phyloP scores from a whole-genome alignment of 2,797 vertebrate species.

The Microtus obscurus region DNA sequence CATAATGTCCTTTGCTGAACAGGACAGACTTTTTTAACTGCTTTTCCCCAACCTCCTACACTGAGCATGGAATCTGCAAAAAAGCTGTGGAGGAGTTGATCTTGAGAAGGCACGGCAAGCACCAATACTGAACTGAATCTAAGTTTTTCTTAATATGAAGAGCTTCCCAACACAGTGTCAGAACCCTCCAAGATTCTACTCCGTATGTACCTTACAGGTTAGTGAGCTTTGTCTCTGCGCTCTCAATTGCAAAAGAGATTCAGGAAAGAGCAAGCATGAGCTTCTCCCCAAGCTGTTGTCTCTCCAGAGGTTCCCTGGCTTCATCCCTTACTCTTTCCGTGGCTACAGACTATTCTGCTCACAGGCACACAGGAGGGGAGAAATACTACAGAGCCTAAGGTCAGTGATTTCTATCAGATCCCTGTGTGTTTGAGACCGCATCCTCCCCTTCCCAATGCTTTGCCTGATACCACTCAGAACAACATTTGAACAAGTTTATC shows the following conservation, averaged over 20 bases:
- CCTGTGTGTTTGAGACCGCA: background rate
- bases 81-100: background rate
- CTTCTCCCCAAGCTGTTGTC: background rate
- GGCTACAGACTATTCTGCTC: background rate
- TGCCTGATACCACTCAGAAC: background rate
- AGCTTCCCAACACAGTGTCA: background rate
- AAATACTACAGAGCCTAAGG: background rate
- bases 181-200: background rate
- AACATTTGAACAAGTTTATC: background rate
- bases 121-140: background rate
- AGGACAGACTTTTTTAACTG: slow-evolving; percentile 37
- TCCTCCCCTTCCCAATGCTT: background rate
- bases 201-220: background rate
- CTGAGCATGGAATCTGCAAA: background rate
- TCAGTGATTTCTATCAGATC: slow-evolving; percentile 39
- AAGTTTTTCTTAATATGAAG: background rate
- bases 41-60: background rate
- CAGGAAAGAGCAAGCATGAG: background rate
- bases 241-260: slow-evolving; percentile 9
- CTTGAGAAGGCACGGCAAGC: background rate
- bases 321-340: background rate
- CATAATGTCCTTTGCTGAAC: background rate
- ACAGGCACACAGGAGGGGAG: background rate
- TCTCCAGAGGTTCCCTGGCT: background rate
- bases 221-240: slow-evolving; percentile 3